phyloP scores from a whole-genome alignment of 1,140 invertebrate species.

The Capitella teleta region DNA sequence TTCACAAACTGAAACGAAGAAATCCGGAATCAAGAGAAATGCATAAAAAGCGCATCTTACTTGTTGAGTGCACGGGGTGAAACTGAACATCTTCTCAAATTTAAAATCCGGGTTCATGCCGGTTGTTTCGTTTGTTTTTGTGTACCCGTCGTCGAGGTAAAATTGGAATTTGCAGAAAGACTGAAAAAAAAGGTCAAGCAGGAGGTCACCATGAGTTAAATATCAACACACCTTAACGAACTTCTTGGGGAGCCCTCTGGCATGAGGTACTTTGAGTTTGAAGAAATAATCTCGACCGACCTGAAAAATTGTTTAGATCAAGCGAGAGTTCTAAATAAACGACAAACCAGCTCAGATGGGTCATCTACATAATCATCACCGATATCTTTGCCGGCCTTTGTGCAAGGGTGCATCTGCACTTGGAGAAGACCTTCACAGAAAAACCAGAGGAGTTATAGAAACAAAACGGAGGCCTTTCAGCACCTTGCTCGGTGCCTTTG shows the following conservation, averaged over 20 bases:
- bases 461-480: neutral
- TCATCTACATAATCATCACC: constrained; percentile 45
- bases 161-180: constrained; percentile 48
- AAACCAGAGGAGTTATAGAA: neutral
- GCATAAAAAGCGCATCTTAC: constrained; percentile 18
- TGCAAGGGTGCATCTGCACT: constrained; percentile 23
- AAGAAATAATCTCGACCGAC: constrained; percentile 44
- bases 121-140: neutral
- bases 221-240: constrained; percentile 39
- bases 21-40: neutral
- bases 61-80: constrained; percentile 40
- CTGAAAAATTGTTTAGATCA: constrained; percentile 15
- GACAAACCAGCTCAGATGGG: constrained; percentile 39
- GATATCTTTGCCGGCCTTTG: constrained; percentile 15
- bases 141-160: constrained; percentile 41
- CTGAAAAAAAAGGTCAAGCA: constrained; percentile 25
- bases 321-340: neutral
- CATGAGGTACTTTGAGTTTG: constrained; percentile 41
- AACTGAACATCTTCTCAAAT: constrained; percentile 42
- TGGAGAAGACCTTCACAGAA: constrained; percentile 18
- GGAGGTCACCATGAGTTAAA: neutral
- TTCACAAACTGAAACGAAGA: constrained; percentile 41
- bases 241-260: constrained; percentile 42
- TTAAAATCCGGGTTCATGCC: constrained; percentile 44
- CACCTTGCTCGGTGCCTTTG: constrained; percentile 44